phyloP scores from a whole-genome alignment of 2,888 invertebrate genomes.

The Marasmarcha lunaedactyla region DNA sequence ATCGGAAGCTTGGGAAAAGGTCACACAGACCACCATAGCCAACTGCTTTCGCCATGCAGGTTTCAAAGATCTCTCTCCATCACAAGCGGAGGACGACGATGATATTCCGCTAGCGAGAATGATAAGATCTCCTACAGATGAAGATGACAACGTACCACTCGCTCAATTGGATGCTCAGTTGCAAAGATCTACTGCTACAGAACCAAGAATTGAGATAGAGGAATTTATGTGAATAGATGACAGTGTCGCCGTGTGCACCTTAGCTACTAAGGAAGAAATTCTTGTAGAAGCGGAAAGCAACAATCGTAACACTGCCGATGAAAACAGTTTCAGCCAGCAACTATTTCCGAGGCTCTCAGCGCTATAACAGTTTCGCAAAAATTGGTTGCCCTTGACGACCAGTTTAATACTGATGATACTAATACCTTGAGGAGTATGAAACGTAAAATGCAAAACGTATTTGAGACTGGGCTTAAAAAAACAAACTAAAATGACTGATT shows the following conservation, averaged over 20 bases:
- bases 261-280: no score
- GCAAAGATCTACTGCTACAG: constrained; percentile 14
- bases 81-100: constrained; percentile 17
- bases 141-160: constrained; percentile 18
- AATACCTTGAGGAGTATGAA: constrained; percentile 17
- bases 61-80: constrained; percentile 19
- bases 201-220: constrained; percentile 16
- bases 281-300: constrained; percentile 19
- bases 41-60: no score
- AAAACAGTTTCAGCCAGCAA: constrained; percentile 17
- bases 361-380: constrained; percentile 16
- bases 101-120: no score
- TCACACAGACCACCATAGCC: no score
- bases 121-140: no score
- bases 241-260: constrained; percentile 18
- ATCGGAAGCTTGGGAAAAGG: constrained; percentile 21
- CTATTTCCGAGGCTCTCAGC: constrained; percentile 15
- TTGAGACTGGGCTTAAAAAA: constrained; percentile 11
- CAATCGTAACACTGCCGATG: constrained; percentile 16
- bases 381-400: constrained; percentile 12
- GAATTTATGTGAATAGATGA: constrained; percentile 18
- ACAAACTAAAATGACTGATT: constrained; percentile 8
- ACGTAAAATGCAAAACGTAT: constrained; percentile 16
- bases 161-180: constrained; percentile 17
- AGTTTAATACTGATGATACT: constrained; percentile 15